Evolutionary conservation across 2,113 vertebrate species (phyloP).

Genomic region (Sisor rabdophorus): DNA sequence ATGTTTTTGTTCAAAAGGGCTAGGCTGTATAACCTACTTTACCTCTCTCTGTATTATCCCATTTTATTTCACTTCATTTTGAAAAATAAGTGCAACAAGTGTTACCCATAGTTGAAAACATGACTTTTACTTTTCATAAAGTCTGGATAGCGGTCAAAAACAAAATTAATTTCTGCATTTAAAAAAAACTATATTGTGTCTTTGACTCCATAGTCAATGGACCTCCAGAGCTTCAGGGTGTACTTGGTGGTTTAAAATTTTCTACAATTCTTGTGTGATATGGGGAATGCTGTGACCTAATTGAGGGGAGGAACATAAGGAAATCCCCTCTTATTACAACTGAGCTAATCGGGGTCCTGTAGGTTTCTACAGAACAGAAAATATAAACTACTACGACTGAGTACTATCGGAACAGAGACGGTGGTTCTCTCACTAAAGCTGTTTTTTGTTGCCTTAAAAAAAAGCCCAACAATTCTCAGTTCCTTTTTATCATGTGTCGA

Average conservation of each 20-base stretch:
- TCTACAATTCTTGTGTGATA: slow-evolving; percentile 59
- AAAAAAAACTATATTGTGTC: slow-evolving; percentile 51
- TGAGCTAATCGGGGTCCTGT: slow-evolving; percentile 50
- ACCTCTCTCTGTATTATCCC: too few relatives aligned
- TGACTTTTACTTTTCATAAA: slow-evolving; percentile 32
- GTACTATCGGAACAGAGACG: background rate
- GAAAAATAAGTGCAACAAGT: slow-evolving; percentile 29
- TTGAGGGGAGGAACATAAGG: slow-evolving; percentile 66
- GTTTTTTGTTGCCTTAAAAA: slow-evolving; percentile 28
- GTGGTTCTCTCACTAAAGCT: slow-evolving; percentile 20
- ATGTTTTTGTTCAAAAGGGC: slow-evolving; percentile 24
- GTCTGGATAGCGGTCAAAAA: slow-evolving; percentile 46
- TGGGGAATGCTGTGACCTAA: slow-evolving; percentile 66
- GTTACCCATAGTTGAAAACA: slow-evolving; percentile 29
- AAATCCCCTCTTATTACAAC: slow-evolving; percentile 65
- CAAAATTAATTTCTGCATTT: slow-evolving; percentile 57
- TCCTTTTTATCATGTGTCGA: slow-evolving; percentile 24
- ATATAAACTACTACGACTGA: slow-evolving; percentile 34
- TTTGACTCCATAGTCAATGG: slow-evolving; percentile 58
- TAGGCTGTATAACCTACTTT: slow-evolving; percentile 29
- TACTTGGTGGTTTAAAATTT: slow-evolving; percentile 51
- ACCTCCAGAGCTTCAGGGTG: slow-evolving; percentile 60
- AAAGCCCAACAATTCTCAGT: slow-evolving; percentile 20
- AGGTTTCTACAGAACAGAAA: slow-evolving; percentile 41
- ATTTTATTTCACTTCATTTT: slow-evolving; percentile 27